Percentiles rank a stretch among this genome's conserved stretches.
Conservation (phyloP, 1,140 invertebrate genomes). For the Alviniconcha marisindica region DNA sequence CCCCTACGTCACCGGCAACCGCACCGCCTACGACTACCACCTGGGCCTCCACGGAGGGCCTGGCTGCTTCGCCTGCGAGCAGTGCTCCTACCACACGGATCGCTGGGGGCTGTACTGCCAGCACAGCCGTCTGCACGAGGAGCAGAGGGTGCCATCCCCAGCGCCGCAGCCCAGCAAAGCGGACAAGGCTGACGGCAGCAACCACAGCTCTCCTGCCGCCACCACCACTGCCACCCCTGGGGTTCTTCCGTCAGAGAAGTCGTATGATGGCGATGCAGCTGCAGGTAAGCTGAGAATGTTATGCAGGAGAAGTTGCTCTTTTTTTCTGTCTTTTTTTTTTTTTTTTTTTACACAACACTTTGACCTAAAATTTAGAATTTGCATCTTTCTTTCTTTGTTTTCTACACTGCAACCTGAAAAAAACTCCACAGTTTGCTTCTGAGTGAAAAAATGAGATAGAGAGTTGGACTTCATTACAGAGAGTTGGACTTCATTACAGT, state of each 20-base stretch:
- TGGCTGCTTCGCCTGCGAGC: slow-evolving; percentile 64
- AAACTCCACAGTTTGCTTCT: too few species aligned
- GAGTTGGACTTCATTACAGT: too few species aligned
- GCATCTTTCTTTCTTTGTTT: too few species aligned
- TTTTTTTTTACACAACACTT: too few species aligned
- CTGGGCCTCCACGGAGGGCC: slow-evolving; percentile 64
- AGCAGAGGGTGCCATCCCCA: slow-evolving; percentile 34
- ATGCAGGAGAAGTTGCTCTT: too few species aligned
- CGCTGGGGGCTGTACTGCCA: slow-evolving; percentile 62
- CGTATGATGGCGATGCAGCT: slow-evolving; percentile 43
- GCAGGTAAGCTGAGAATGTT: too few species aligned
- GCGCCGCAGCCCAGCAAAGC: background rate
- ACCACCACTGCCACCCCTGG: slow-evolving; percentile 43
- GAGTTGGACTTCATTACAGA: too few species aligned
- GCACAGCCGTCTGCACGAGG: slow-evolving; percentile 65
- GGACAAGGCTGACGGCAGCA: background rate
- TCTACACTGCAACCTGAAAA: too few species aligned
- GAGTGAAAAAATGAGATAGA: too few species aligned
- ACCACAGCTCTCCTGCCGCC: slow-evolving; percentile 55
- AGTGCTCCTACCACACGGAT: slow-evolving; percentile 68
- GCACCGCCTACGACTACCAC: slow-evolving; percentile 67
- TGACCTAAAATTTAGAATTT: too few species aligned
- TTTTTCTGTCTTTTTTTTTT: too few species aligned
- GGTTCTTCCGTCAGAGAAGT: slow-evolving; percentile 55
- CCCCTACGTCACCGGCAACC: slow-evolving; percentile 66